These are phyloP conservation scores for Lepisosteus oculatus DNA, from an alignment of 2,113 vertebrate genomes.

Conservation along the genomic window DNA sequence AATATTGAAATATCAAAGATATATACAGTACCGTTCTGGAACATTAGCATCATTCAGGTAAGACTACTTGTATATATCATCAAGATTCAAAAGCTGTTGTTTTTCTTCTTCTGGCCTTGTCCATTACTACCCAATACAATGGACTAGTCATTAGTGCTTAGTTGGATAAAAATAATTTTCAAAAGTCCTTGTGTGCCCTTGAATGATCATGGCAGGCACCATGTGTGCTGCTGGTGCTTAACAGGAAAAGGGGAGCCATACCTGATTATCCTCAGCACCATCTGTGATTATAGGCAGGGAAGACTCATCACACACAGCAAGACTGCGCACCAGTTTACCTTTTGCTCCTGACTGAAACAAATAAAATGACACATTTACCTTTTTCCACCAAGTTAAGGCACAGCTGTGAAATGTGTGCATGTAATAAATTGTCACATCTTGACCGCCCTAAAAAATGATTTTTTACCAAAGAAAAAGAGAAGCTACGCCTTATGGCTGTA, in stretches of 20 bases:
- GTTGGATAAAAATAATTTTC: neutral
- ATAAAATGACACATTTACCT: constrained; percentile 7
- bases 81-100: too few species aligned
- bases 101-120: too few species aligned
- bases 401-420: neutral
- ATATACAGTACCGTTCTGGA: too few species aligned
- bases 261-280: constrained; percentile 71
- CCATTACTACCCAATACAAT: too few species aligned
- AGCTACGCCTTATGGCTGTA: neutral
- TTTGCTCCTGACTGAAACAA: constrained; percentile 76
- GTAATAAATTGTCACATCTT: neutral
- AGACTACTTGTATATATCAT: too few species aligned
- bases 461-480: neutral
- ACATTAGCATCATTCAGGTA: too few species aligned
- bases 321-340: constrained; percentile 83
- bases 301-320: constrained; percentile 85
- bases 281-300: constrained; percentile 59
- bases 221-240: neutral
- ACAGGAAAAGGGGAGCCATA: constrained; percentile 41
- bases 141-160: neutral
- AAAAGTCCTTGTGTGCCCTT: constrained; percentile 21
- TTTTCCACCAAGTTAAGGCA: neutral
- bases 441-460: neutral
- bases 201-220: neutral
- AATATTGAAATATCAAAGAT: too few species aligned